These are phyloP conservation scores for Bellardia bayeri DNA, from an alignment of 2,888 invertebrate genomes.

Conservation along the genomic window DNA sequence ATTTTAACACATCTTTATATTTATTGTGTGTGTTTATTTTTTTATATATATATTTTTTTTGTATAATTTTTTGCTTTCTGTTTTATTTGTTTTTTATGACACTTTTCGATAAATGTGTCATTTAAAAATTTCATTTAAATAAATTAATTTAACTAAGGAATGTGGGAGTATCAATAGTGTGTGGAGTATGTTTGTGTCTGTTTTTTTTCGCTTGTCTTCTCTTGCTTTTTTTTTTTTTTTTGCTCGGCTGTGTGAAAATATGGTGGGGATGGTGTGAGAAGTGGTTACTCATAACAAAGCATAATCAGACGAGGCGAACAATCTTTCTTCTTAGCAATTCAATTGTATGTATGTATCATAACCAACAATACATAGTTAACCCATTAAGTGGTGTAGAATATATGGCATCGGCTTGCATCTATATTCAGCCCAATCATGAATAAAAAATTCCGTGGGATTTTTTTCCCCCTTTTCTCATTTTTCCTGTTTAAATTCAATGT, in stretches of 20 bases:
- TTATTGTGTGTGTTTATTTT: conserved; percentile 30
- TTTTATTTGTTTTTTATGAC: conserved; percentile 71
- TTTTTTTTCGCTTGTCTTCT: conserved; percentile 22
- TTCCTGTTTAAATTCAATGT: no score
- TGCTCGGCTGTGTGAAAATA: neutral
- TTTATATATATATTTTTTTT: no score
- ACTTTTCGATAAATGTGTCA: conserved; percentile 74
- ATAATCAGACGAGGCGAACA: no score
- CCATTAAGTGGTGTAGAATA: no score
- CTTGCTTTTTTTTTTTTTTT: neutral
- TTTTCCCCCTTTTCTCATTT: no score
- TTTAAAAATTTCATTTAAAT: conserved; percentile 71
- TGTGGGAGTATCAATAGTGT: conserved; percentile 71
- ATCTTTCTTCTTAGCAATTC: no score
- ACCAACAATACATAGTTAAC: no score
- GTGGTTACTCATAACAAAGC: neutral
- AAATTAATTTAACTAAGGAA: conserved; percentile 71
- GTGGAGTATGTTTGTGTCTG: conserved; percentile 1
- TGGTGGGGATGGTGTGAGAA: neutral
- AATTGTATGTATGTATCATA: no score
- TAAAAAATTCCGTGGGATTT: no score
- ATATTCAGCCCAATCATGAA: no score
- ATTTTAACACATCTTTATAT: conserved; percentile 59
- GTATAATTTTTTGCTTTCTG: conserved; percentile 28
- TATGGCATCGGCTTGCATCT: no score